Conservation (phyloP, 2,797 vertebrate species). For the Parambassis ranga region DNA sequence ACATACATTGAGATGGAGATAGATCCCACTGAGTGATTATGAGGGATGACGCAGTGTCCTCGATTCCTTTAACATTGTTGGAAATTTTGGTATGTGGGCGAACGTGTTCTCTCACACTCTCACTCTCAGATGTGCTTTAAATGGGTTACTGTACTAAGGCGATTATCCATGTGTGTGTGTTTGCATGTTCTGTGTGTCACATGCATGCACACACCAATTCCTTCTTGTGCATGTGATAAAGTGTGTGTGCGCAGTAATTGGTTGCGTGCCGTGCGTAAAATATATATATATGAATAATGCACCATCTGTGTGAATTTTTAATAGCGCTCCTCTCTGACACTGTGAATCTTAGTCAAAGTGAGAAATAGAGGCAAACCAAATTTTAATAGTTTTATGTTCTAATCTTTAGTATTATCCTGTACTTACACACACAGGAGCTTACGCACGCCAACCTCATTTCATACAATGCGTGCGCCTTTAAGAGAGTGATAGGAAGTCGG, state of each 20-base stretch:
- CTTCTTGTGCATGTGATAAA: constrained; percentile 5
- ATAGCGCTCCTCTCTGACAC: constrained; percentile 56
- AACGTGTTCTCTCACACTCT: constrained; percentile 45
- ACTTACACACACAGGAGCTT: constrained; percentile 53
- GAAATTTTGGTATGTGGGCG: constrained; percentile 63
- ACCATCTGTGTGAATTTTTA: constrained; percentile 65
- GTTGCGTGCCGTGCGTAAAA: constrained; percentile 58
- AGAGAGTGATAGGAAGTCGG: constrained; percentile 61
- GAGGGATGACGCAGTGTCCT: constrained; percentile 72
- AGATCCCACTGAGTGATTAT: constrained; percentile 56
- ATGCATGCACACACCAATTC: constrained; percentile 34
- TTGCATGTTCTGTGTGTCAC: constrained; percentile 32
- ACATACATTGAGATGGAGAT: constrained; percentile 38
- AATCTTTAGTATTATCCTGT: constrained; percentile 65
- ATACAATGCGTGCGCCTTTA: constrained; percentile 68
- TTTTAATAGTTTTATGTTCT: constrained; percentile 67
- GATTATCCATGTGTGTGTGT: constrained; percentile 52
- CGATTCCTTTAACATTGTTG: constrained; percentile 69
- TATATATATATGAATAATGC: constrained; percentile 67
- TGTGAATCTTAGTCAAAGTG: constrained; percentile 52
- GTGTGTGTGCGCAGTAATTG: constrained; percentile 17
- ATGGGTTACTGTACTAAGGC: constrained; percentile 76
- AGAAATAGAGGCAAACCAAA: constrained; percentile 49
- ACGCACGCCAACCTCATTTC: constrained; percentile 62
- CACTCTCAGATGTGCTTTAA: constrained; percentile 65